Evolutionary conservation across 2,888 invertebrate genomes (phyloP), one percentile per base, ranked within the genome.

Genomic region (Siphonodentalium dalli): DNA sequence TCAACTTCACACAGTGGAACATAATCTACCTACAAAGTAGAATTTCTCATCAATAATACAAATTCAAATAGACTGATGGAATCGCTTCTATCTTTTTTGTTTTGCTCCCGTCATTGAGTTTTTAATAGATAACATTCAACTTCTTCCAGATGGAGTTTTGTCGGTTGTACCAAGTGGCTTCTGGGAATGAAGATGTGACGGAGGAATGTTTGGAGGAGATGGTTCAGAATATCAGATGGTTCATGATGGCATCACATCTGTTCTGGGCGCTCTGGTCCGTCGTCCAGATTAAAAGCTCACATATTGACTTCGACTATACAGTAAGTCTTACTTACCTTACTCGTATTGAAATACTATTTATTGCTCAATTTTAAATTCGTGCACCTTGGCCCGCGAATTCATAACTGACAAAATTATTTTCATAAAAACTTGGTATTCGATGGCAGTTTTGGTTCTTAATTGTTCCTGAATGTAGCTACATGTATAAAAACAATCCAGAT

Each of bases 231-330:
- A 88, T 94, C 28, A 87, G 89, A 56, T 86, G 90, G 1, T 97
- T 93, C 78, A 88, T 90, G 0, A 84, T 96, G 57, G 91, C 90
- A 24, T 91, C 93, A 40, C 93, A 98, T 80, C 87, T 97, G 54
- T 90, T 97, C 78, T 99, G 98, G 98, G 87, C 88, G 1, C 85
- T 97, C 0, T 98, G 98, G 98, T 88, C 90, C 2, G 86, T 94
- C 28, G 89, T 93, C 13, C 94, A 94, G 80, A 91, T 91, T 0
- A 88, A 89, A 58, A 89, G 88, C 41, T 92, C 93, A 2, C 88
- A 90, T 75, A 96, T 96, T 71, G 89, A 92, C 18, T 97, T 97
- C 75, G 95, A 94, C 50, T 96, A 96, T 58, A 47, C 65, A 60
- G 70, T 68, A 51, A 56, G 67, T 57, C 15, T 21, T 15, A n/a